A percentile compares a stretch with the other conserved stretches of the same genome.
phyloP scores from a whole-genome alignment of 2,797 vertebrate species.

The Delichon dasypus region DNA sequence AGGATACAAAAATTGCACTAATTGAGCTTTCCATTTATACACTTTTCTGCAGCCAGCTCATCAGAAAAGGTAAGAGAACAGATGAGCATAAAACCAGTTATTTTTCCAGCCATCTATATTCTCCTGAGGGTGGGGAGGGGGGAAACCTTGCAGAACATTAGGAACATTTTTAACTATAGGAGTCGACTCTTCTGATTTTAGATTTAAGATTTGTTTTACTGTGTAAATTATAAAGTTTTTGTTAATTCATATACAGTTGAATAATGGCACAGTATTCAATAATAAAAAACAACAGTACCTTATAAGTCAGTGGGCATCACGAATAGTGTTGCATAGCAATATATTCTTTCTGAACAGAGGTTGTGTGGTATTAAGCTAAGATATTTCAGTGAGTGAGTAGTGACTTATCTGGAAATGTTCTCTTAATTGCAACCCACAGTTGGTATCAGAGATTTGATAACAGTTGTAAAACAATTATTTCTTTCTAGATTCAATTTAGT shows the following conservation, averaged over 20 bases:
- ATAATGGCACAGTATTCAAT: not conserved
- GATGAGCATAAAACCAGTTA: constrained; percentile 52
- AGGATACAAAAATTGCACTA: constrained; percentile 80
- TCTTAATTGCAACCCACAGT: not conserved
- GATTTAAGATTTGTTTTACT: constrained; percentile 17
- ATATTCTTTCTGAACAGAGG: not conserved
- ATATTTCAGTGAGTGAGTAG: not conserved
- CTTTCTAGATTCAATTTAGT: not conserved
- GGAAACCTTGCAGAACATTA: constrained; percentile 26
- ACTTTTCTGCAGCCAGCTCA: constrained; percentile 67
- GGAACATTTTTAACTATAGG: not conserved
- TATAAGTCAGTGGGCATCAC: not conserved
- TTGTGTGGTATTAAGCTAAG: constrained; percentile 25
- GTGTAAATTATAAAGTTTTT: constrained; percentile 44
- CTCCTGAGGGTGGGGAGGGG: not conserved
- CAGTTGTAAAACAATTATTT: not conserved
- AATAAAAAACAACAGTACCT: not conserved
- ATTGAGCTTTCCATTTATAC: constrained; percentile 76
- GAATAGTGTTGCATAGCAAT: not conserved
- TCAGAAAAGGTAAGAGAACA: constrained; percentile 81
- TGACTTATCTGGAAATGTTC: not conserved
- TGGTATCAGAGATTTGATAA: not conserved
- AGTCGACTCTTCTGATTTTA: constrained; percentile 9
- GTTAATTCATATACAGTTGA: not conserved
- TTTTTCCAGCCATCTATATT: constrained; percentile 44